A percentile compares a stretch with the other conserved stretches of the same genome.
Conservation (phyloP, 1,140 invertebrate species). For the Akabosia matsudoensis region DNA sequence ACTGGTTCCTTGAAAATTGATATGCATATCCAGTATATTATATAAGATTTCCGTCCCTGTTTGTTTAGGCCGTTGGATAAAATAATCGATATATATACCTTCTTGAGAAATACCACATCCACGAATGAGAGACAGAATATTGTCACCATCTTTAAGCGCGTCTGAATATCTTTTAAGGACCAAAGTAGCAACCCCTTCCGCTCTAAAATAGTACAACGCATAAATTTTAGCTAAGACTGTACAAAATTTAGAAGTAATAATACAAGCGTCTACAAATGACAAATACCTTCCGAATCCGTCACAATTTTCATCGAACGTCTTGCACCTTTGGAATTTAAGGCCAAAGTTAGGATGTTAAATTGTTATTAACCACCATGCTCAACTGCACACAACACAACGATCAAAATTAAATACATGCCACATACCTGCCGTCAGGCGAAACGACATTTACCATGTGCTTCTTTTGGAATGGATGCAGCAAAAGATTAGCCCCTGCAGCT, state of each 20-base stretch:
- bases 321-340: too few relatives aligned
- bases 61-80: too few relatives aligned
- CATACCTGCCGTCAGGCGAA: not conserved
- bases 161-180: slow-evolving; percentile 16
- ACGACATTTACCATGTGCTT: not conserved
- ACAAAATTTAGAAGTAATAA: too few relatives aligned
- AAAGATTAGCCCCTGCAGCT: slow-evolving; percentile 13
- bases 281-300: slow-evolving; percentile 14
- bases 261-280: too few relatives aligned
- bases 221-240: too few relatives aligned
- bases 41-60: not conserved
- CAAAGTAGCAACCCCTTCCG: not conserved
- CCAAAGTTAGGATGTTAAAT: too few relatives aligned
- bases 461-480: slow-evolving; percentile 16
- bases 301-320: slow-evolving; percentile 14
- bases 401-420: not conserved
- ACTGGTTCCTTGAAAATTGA: not conserved
- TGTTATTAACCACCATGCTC: not conserved
- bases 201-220: too few relatives aligned
- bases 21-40: too few relatives aligned
- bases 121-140: slow-evolving; percentile 13
- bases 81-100: too few relatives aligned
- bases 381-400: not conserved
- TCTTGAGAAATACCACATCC: slow-evolving; percentile 18
- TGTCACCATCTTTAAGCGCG: not conserved